These are phyloP conservation scores for Gymnobelideus leadbeateri DNA, from an alignment of 2,113 vertebrate species.

Conservation along the genomic window DNA sequence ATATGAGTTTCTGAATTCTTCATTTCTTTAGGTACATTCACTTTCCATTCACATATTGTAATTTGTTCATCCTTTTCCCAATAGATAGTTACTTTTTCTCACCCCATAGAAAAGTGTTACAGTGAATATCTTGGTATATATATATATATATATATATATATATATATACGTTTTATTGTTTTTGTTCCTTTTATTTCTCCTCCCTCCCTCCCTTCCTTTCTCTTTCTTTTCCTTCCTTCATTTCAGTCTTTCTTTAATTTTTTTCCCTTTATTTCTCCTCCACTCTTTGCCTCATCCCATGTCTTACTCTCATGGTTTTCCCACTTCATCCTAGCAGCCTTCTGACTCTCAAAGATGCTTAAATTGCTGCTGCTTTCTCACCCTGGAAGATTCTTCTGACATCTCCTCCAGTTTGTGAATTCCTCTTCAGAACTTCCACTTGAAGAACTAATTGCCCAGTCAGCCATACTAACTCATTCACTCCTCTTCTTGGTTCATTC, in stretches of 20 bases:
- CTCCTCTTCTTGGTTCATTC: not conserved
- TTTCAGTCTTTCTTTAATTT: too few relatives aligned
- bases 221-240: not conserved
- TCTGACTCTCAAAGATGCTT: not conserved
- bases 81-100: not conserved
- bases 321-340: not conserved
- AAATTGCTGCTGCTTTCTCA: not conserved
- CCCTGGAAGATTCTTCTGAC: not conserved
- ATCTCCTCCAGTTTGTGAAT: not conserved
- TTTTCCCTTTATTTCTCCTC: not conserved
- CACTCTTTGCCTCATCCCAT: not conserved
- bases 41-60: not conserved
- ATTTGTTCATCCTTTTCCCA: not conserved
- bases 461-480: not conserved
- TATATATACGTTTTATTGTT: too few relatives aligned
- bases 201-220: too few relatives aligned
- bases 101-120: not conserved
- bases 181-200: not conserved
- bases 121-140: not conserved
- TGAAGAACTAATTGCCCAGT: not conserved
- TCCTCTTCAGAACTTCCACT: not conserved
- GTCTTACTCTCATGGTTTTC: not conserved
- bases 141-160: too few relatives aligned
- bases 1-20: not conserved
- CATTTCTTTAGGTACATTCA: not conserved